Evolutionary conservation across 64 coral and sea anemone species (phyloP).

Genomic region (Astreopora myriophthalma): DNA sequence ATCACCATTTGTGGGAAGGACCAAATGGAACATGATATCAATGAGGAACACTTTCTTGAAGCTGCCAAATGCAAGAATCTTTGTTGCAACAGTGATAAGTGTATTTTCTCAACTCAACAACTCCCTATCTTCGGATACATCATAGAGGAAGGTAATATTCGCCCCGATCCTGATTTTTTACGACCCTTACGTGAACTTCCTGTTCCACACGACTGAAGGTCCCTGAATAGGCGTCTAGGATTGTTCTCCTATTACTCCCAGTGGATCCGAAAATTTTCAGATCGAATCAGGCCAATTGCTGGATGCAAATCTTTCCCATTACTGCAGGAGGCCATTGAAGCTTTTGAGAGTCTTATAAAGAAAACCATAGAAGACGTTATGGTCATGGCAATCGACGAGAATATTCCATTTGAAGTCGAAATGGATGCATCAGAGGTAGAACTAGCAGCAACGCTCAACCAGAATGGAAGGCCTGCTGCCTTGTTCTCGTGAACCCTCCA

Average conservation of each 20-base stretch:
- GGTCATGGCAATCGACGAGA: slow-evolving; percentile 53
- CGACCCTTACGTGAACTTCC: no score
- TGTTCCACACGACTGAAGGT: not conserved
- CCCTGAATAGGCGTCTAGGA: slow-evolving; percentile 56
- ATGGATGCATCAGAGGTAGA: slow-evolving; percentile 65
- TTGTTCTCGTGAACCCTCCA: slow-evolving; percentile 62
- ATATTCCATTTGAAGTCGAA: slow-evolving; percentile 60
- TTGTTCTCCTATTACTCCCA: slow-evolving; percentile 67
- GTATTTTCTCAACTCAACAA: no score
- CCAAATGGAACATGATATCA: no score
- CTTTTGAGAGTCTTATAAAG: slow-evolving; percentile 24
- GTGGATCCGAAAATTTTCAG: slow-evolving; percentile 59
- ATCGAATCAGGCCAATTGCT: slow-evolving; percentile 40
- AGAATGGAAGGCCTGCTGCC: slow-evolving; percentile 58
- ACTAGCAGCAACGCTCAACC: slow-evolving; percentile 61
- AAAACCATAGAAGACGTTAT: slow-evolving; percentile 1
- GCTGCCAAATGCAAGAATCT: no score
- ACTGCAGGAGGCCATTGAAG: not conserved
- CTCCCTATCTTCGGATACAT: no score
- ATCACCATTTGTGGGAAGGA: no score
- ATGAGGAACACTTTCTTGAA: no score
- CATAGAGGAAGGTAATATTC: no score
- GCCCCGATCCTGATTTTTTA: no score
- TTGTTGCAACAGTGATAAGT: no score
- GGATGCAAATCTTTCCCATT: slow-evolving; percentile 58